Conservation (phyloP, 2,797 vertebrate genomes). For the Gadopsis bispinosus region DNA sequence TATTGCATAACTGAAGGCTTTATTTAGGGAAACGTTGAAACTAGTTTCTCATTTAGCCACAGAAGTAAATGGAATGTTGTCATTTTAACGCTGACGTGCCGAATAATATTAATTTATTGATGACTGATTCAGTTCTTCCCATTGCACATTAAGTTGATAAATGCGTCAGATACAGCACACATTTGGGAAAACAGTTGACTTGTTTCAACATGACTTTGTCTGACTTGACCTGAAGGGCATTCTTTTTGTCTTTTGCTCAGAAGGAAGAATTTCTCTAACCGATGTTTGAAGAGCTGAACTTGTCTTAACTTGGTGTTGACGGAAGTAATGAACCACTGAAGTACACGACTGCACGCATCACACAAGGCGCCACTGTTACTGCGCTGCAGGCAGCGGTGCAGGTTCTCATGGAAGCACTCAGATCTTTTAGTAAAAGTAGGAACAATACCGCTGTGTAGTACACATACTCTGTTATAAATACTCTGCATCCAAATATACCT, state of each 20-base stretch:
- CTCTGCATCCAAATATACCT: background rate
- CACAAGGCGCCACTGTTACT: slow-evolving; percentile 17
- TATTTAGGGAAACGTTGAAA: too few relatives aligned
- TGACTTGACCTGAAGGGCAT: slow-evolving; percentile 10
- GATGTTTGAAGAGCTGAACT: slow-evolving; percentile 19
- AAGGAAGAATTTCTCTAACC: slow-evolving; percentile 17
- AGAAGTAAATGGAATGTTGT: background rate
- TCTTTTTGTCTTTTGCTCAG: background rate
- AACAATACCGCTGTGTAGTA: background rate
- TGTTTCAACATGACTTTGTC: slow-evolving; percentile 25
- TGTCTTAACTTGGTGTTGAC: slow-evolving; percentile 37
- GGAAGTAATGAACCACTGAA: background rate
- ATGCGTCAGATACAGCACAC: background rate
- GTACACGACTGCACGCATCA: background rate
- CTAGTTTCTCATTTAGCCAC: background rate
- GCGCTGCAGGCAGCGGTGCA: background rate
- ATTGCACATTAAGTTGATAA: background rate
- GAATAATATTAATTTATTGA: background rate
- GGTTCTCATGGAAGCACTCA: background rate
- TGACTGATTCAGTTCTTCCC: background rate
- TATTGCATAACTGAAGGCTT: background rate
- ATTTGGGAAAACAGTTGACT: background rate
- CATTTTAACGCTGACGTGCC: background rate
- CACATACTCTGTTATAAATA: background rate
- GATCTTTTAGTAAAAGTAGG: background rate